phyloP scores from a whole-genome alignment of 2,797 vertebrate genomes.

The Sebastes oblongus region DNA sequence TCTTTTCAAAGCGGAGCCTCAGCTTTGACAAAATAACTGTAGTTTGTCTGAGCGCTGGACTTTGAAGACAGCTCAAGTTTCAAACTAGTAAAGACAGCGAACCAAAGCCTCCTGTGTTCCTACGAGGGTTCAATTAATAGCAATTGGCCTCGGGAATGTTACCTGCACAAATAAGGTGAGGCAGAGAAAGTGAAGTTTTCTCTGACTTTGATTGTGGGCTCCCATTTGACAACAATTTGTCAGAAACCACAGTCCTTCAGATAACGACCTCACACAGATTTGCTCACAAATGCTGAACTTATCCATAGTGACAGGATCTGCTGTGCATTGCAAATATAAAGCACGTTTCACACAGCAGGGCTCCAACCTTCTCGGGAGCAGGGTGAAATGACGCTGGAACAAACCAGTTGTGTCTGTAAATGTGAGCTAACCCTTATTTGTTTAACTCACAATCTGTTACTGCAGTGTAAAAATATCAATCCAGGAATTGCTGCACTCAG shows the following conservation, averaged over 20 bases:
- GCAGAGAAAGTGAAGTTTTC: not conserved
- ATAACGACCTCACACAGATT: not conserved
- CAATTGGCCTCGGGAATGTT: slow-evolving; percentile 21
- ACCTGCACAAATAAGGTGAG: slow-evolving; percentile 10
- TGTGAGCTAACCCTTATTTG: too few species aligned
- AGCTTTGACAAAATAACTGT: slow-evolving; percentile 46
- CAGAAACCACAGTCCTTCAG: not conserved
- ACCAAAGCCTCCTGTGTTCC: slow-evolving; percentile 29
- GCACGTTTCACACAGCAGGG: too few species aligned
- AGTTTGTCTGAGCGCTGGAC: not conserved
- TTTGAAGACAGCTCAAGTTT: slow-evolving; percentile 59
- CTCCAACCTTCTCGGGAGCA: too few species aligned
- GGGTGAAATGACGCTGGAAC: too few species aligned
- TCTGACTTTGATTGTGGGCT: not conserved
- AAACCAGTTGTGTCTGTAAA: too few species aligned
- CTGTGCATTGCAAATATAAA: not conserved
- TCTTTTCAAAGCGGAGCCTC: slow-evolving; percentile 27
- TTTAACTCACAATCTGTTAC: too few species aligned
- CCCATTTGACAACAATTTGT: not conserved
- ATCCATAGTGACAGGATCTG: not conserved
- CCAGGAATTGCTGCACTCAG: too few species aligned
- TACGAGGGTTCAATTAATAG: slow-evolving; percentile 15
- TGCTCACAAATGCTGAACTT: not conserved
- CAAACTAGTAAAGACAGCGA: slow-evolving; percentile 26
- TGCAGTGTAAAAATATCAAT: too few species aligned